Evolutionary conservation across 2,888 invertebrate species (phyloP).

Genomic region (Desoria tigrina): DNA sequence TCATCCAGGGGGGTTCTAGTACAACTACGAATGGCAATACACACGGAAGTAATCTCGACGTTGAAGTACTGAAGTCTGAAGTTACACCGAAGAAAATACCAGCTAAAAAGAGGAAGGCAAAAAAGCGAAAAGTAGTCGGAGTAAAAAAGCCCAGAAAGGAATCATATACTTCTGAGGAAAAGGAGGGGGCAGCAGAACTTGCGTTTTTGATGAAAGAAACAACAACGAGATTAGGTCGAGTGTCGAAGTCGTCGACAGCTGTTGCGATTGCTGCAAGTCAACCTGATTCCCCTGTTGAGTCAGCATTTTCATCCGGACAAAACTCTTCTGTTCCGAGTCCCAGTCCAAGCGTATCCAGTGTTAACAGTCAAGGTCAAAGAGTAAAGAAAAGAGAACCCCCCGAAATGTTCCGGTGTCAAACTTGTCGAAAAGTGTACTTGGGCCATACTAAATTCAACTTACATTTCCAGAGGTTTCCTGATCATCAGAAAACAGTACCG

Average conservation of each 20-base stretch:
- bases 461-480: constrained; percentile 66
- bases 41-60: background rate
- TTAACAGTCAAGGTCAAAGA: constrained; percentile 15
- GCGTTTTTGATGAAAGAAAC: constrained; percentile 42
- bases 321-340: constrained; percentile 25
- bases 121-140: constrained; percentile 27
- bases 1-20: constrained; percentile 31
- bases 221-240: constrained; percentile 45
- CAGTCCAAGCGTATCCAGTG: background rate
- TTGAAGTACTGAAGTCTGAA: background rate
- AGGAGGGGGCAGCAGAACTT: constrained; percentile 40
- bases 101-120: constrained; percentile 6
- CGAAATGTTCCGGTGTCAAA: constrained; percentile 62
- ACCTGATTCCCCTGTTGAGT: constrained; percentile 4
- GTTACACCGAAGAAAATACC: constrained; percentile 15
- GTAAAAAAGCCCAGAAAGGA: constrained; percentile 19
- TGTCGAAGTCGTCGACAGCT: constrained; percentile 33
- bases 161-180: constrained; percentile 20
- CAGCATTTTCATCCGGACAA: constrained; percentile 4
- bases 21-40: background rate
- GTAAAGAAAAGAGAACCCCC: constrained; percentile 37
- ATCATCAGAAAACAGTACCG: constrained; percentile 57
- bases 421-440: constrained; percentile 68
- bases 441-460: constrained; percentile 64
- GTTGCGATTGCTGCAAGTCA: background rate